Evolutionary conservation across 2,797 vertebrate species (phyloP).

Genomic region (Triplophysa yarkandensis): DNA sequence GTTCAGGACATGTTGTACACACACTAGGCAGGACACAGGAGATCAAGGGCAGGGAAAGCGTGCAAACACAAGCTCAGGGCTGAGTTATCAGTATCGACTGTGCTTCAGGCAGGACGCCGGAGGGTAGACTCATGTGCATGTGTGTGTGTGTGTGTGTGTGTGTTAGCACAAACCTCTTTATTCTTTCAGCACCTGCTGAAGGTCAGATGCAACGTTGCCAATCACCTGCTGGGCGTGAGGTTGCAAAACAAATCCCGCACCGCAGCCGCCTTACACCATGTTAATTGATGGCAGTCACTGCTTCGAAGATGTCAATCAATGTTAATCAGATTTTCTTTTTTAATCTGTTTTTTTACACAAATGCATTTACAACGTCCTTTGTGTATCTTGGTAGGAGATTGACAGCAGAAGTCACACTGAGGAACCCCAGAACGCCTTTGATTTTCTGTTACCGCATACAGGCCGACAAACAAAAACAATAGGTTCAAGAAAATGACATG

Average conservation of each 20-base stretch:
- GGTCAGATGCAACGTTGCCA: constrained; percentile 37
- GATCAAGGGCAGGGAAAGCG: constrained; percentile 58
- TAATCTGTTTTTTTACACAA: constrained; percentile 32
- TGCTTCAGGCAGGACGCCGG: constrained; percentile 39
- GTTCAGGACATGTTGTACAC: constrained; percentile 11
- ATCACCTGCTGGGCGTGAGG: constrained; percentile 50
- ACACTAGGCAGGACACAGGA: constrained; percentile 29
- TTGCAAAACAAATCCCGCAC: constrained; percentile 43
- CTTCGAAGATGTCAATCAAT: constrained; percentile 57
- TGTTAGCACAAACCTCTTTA: constrained; percentile 50
- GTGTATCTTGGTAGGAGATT: constrained; percentile 44
- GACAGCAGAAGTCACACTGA: constrained; percentile 36
- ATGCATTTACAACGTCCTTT: constrained; percentile 47
- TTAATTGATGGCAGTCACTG: constrained; percentile 53
- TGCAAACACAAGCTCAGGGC: constrained; percentile 68
- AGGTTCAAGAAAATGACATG: neutral
- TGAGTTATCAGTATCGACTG: constrained; percentile 76
- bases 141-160: constrained; percentile 35
- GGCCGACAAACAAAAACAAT: constrained; percentile 12
- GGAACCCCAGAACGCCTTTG: constrained; percentile 23
- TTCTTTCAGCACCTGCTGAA: constrained; percentile 48
- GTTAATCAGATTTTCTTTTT: constrained; percentile 54
- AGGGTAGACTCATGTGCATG: constrained; percentile 25
- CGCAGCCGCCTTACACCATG: constrained; percentile 10
- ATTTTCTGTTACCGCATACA: constrained; percentile 30